phyloP scores from a whole-genome alignment of 1,140 invertebrate genomes.

The Uloborus diversus region DNA sequence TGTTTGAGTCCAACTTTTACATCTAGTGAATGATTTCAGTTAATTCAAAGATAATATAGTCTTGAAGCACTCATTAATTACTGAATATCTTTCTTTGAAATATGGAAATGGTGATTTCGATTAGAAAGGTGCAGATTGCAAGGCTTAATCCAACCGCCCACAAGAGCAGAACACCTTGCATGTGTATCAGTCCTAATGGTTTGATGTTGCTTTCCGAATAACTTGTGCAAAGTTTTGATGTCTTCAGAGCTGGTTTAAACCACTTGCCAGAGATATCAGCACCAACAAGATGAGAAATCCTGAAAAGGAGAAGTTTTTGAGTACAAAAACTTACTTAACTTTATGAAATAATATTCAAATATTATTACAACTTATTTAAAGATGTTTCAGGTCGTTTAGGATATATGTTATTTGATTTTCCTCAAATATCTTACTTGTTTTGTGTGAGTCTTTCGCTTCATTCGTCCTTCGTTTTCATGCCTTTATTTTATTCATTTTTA shows the following conservation, averaged over 20 bases:
- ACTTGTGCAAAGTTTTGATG: neutral
- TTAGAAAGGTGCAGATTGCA: neutral
- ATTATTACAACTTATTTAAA: too few species aligned
- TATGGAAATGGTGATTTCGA: neutral
- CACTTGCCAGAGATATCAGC: conserved; percentile 27
- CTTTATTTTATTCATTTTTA: too few species aligned
- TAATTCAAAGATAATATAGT: too few species aligned
- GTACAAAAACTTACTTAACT: too few species aligned
- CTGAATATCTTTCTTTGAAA: neutral
- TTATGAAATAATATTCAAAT: too few species aligned
- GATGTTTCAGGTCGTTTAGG: too few species aligned
- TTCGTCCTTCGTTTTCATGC: too few species aligned
- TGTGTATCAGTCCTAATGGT: conserved; percentile 11
- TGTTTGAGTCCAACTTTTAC: too few species aligned
- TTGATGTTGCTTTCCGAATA: conserved; percentile 25
- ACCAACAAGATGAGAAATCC: neutral
- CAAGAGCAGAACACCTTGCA: conserved; percentile 4
- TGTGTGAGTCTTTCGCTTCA: too few species aligned
- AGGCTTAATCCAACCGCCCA: neutral
- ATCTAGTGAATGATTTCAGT: too few species aligned
- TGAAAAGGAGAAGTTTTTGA: conserved; percentile 13
- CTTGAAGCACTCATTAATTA: neutral
- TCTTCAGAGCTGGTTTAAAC: conserved; percentile 1
- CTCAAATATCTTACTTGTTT: too few species aligned
- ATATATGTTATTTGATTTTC: too few species aligned